Evolutionary conservation across 2,797 vertebrate genomes (phyloP).

Genomic region (Lycodopsis pacificus): DNA sequence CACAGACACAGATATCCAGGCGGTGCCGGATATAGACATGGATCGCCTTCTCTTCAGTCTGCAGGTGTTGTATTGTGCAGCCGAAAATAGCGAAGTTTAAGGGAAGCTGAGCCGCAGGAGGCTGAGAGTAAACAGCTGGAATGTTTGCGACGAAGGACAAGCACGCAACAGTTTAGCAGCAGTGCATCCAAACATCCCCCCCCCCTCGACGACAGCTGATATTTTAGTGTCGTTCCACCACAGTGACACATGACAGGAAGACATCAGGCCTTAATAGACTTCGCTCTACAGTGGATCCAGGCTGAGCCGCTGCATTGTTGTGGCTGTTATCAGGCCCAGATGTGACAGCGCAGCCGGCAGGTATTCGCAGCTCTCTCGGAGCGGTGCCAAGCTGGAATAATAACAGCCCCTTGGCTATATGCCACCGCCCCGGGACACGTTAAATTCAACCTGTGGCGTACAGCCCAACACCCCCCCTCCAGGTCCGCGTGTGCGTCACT

Average conservation of each 20-base stretch:
- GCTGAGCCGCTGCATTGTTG: constrained; percentile 31
- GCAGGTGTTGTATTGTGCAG: constrained; percentile 60
- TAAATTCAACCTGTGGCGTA: constrained; percentile 12
- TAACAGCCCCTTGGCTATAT: constrained; percentile 49
- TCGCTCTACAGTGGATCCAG: constrained; percentile 42
- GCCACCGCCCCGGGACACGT: constrained; percentile 27
- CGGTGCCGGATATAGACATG: constrained; percentile 52
- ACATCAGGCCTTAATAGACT: constrained; percentile 53
- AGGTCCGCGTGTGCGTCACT: constrained; percentile 53
- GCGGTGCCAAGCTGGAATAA: constrained; percentile 60
- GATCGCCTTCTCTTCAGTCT: constrained; percentile 54
- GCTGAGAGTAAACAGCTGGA: constrained; percentile 45
- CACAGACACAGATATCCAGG: constrained; percentile 42
- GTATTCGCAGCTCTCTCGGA: constrained; percentile 51
- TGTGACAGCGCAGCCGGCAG: constrained; percentile 45
- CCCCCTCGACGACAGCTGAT: constrained; percentile 13
- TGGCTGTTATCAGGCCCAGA: constrained; percentile 47
- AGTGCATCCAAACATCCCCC: not conserved
- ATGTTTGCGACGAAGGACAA: constrained; percentile 41
- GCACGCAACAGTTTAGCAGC: not conserved
- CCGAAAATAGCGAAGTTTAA: constrained; percentile 44
- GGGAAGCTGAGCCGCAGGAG: constrained; percentile 21
- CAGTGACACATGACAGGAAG: constrained; percentile 53
- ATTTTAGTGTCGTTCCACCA: constrained; percentile 17
- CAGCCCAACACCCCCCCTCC: constrained; percentile 6